Base-by-base conservation (phyloP, 2,888 invertebrate species). In the Tromatobia lineatoria region DNA sequence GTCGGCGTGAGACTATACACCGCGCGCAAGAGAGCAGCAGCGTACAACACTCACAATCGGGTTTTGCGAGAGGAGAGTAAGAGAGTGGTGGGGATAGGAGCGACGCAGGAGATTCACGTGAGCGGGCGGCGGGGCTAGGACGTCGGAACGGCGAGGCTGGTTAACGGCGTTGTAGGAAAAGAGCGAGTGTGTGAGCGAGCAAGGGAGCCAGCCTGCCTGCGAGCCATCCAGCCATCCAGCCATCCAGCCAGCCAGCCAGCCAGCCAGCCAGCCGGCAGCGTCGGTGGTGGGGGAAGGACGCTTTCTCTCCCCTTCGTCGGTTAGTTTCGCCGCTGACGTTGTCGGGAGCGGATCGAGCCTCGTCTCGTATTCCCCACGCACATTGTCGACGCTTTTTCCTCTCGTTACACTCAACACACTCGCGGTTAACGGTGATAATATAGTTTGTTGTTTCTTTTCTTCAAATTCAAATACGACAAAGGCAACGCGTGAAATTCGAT, bases 311-410 rank as follows among this genome's bases (percentile, higher is more conserved):
- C 90, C 88, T 88, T 74, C 88, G 85, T 83, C 87, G 87, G 88
- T 91, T 89, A 92, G 91, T 92, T 90, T 89, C 91, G 88, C 91
- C 90, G 90, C 90, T 89, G 91, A 90, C 90, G 89, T 87, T 88
- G 90, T 87, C 86, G 88, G 85, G 89, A 90, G 87, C 87, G 89
- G 87, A 87, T 90, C 88, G 90, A 83, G 88, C 87, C 52, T 71
- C 11, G 83, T 78, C 77, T 71, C 77, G 74, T 78, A 34, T 54
- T 88, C 79, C 84, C 85, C 82, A 80, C 80, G 82, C 76, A 82
- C 66, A 75, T 82, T 78, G 80, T 74, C 80, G 57, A 59, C 67
- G 80, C 52, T 75, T 50, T 78, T 75, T 81, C 76, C 4, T 76
- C 75, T 70, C 78, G 61, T 69, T 74, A 25, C 61, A 50, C 54